Conservation (phyloP, 2,797 vertebrate genomes). For the Takifugu ocellatus region DNA sequence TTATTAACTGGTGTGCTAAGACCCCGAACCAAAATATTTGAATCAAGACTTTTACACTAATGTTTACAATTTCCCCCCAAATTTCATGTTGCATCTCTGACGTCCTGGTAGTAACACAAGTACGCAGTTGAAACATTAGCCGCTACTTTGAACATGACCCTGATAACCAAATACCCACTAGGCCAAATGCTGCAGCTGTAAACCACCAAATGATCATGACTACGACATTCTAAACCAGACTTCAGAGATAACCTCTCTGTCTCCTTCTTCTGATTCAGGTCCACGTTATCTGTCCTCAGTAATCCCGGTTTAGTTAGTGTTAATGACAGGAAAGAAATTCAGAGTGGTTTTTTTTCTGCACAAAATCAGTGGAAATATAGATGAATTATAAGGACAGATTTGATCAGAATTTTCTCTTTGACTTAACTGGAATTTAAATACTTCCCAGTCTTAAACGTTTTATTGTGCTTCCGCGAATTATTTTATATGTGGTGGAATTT, state of each 20-base stretch:
- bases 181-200: conserved; percentile 62
- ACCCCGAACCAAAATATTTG: neutral
- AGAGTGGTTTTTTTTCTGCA: no score
- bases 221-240: conserved; percentile 55
- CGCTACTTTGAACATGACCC: conserved; percentile 77
- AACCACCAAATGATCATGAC: conserved; percentile 63
- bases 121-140: conserved; percentile 54
- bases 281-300: conserved; percentile 6
- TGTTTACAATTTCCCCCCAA: neutral
- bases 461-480: neutral
- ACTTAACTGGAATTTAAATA: neutral
- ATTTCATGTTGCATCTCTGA: neutral
- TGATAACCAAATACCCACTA: conserved; percentile 70
- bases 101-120: conserved; percentile 9
- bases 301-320: conserved; percentile 15
- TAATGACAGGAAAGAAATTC: neutral
- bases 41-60: neutral
- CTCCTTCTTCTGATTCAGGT: conserved; percentile 29
- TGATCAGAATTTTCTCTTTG: conserved; percentile 3
- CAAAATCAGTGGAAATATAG: no score
- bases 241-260: conserved; percentile 40
- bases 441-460: no score
- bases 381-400: conserved; percentile 3
- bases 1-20: no score
- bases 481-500: conserved; percentile 52